Conservation (phyloP, 2,888 invertebrate genomes). For the Bruchidius siliquastri region DNA sequence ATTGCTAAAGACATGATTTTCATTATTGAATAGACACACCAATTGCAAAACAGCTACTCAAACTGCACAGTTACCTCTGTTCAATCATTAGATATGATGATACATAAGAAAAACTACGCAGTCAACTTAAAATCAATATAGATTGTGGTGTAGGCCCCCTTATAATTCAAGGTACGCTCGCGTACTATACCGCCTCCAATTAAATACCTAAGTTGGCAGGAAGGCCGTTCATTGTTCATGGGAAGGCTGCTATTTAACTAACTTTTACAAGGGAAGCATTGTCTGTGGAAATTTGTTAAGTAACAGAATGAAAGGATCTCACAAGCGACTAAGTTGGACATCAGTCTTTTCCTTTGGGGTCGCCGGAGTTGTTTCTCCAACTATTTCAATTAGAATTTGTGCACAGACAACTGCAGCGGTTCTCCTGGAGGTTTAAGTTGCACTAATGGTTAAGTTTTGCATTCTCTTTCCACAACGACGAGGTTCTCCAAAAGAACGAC, state of each 20-base stretch:
- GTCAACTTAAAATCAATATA: too few relatives aligned
- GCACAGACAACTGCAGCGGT: not conserved
- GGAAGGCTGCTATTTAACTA: conserved; percentile 30
- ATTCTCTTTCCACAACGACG: too few relatives aligned
- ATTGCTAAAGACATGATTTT: too few relatives aligned
- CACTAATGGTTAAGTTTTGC: too few relatives aligned
- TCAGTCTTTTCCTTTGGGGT: not conserved
- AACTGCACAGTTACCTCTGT: too few relatives aligned
- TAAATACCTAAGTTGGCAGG: conserved; percentile 37
- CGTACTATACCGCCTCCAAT: conserved; percentile 29
- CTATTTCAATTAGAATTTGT: not conserved
- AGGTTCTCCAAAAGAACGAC: too few relatives aligned
- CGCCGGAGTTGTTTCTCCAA: not conserved
- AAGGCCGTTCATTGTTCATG: conserved; percentile 22
- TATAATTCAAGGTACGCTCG: not conserved
- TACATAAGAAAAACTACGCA: too few relatives aligned
- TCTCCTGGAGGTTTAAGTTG: not conserved
- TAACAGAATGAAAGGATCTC: conserved; percentile 31
- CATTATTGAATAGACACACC: too few relatives aligned
- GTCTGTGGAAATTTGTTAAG: conserved; percentile 33
- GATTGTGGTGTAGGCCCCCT: too few relatives aligned
- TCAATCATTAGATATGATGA: too few relatives aligned
- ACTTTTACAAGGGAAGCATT: conserved; percentile 34
- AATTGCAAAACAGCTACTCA: too few relatives aligned
- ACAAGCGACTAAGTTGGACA: conserved; percentile 1